Percentiles rank a stretch among this genome's conserved stretches.
phyloP scores from a whole-genome alignment of 2,888 invertebrate species.

The Lucinisca nassula region DNA sequence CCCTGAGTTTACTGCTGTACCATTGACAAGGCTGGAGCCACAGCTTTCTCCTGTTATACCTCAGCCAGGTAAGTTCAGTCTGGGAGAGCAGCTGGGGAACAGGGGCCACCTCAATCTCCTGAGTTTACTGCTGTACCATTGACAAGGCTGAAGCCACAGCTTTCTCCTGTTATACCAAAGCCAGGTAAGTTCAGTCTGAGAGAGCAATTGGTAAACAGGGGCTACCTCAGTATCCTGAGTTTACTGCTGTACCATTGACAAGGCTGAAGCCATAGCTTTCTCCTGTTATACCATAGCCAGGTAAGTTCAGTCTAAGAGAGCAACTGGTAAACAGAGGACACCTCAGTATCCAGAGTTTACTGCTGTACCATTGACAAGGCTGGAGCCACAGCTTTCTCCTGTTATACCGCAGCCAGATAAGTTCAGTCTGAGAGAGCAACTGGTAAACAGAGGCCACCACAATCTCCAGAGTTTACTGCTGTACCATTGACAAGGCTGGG shows the following conservation, averaged over 20 bases:
- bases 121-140: not conserved
- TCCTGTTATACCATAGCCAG: too few species aligned
- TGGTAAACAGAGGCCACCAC: not conserved
- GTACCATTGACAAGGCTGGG: not conserved
- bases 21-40: not conserved
- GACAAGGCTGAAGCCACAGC: not conserved
- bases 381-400: not conserved
- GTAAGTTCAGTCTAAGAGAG: not conserved
- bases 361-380: not conserved
- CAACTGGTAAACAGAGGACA: not conserved
- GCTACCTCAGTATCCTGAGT: too few species aligned
- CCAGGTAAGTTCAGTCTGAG: slow-evolving; percentile 6
- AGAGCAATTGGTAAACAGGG: too few species aligned
- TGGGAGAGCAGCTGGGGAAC: not conserved
- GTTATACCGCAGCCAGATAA: not conserved
- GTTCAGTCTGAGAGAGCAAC: not conserved
- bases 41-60: not conserved
- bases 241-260: too few species aligned
- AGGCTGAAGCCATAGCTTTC: too few species aligned
- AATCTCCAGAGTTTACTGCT: not conserved
- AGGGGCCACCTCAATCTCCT: not conserved
- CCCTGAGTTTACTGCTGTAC: not conserved
- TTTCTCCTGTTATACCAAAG: not conserved
- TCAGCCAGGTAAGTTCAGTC: slow-evolving; percentile 1
- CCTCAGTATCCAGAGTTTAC: not conserved